Conservation (phyloP, 92 coral and sea anemone genomes). For the Diadumene lineata region DNA sequence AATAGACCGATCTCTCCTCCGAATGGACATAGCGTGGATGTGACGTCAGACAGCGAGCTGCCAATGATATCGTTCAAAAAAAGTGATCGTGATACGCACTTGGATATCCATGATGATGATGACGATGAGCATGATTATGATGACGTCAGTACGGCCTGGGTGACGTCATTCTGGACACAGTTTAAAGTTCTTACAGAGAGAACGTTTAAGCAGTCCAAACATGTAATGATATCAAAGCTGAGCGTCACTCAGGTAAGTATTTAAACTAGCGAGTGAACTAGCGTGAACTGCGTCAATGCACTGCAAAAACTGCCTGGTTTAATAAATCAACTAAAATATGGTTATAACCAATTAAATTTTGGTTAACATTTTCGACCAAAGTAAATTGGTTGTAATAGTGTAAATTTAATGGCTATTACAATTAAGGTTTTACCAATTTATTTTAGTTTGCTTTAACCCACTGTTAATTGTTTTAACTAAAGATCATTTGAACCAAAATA, state of each 20-base stretch:
- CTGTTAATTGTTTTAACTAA: too few species aligned
- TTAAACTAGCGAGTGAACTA: background rate
- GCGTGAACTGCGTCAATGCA: too few species aligned
- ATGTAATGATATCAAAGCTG: slow-evolving; percentile 78
- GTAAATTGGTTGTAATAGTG: too few species aligned
- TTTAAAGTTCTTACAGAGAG: slow-evolving; percentile 72
- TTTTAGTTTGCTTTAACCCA: too few species aligned
- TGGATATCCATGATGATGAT: slow-evolving; percentile 66
- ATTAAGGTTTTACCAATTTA: too few species aligned
- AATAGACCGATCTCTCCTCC: background rate
- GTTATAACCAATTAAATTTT: too few species aligned
- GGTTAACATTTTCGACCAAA: too few species aligned
- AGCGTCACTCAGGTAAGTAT: slow-evolving; percentile 68
- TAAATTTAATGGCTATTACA: too few species aligned
- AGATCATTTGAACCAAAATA: too few species aligned
- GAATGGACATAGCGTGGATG: background rate
- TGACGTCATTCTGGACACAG: slow-evolving; percentile 94
- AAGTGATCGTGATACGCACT: background rate
- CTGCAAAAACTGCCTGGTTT: too few species aligned
- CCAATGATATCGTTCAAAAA: slow-evolving; percentile 20
- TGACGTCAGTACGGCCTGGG: slow-evolving; percentile 82
- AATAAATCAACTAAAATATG: too few species aligned
- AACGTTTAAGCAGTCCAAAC: slow-evolving; percentile 84
- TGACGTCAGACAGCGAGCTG: slow-evolving; percentile 5
- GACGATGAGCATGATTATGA: slow-evolving; percentile 54